phyloP scores from a whole-genome alignment of 2,113 vertebrate genomes.

The Dissostichus mawsoni region DNA sequence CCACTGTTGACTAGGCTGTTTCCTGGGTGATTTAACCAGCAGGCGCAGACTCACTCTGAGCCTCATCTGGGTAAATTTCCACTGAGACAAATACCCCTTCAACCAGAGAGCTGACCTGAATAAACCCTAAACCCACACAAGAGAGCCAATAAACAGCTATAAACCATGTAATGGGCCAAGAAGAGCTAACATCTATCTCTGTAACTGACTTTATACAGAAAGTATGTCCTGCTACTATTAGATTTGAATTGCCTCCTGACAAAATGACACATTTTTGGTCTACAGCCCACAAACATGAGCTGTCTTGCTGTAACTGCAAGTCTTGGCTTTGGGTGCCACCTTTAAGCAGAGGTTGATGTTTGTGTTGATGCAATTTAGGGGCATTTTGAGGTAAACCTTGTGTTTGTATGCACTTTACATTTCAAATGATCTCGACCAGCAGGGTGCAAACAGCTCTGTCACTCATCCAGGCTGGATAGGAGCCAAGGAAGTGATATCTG shows the following conservation, averaged over 20 bases:
- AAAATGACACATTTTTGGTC: background rate
- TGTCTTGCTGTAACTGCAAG: background rate
- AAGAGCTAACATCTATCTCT: background rate
- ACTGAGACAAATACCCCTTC: slow-evolving; percentile 39
- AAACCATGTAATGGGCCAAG: slow-evolving; percentile 4
- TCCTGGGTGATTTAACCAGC: slow-evolving; percentile 50
- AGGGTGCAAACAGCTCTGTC: background rate
- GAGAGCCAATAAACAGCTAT: slow-evolving; percentile 18
- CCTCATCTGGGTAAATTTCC: slow-evolving; percentile 65
- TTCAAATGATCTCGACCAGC: background rate
- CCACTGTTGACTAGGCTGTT: slow-evolving; percentile 41
- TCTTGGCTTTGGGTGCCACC: background rate
- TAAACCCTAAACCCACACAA: slow-evolving; percentile 11
- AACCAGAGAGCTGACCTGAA: slow-evolving; percentile 2
- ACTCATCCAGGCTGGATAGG: background rate
- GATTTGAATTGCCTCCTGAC: background rate
- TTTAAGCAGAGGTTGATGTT: background rate
- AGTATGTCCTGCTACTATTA: background rate
- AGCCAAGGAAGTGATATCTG: background rate
- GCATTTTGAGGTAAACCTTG: background rate
- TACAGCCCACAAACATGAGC: background rate
- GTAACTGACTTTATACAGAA: background rate
- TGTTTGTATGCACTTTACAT: background rate
- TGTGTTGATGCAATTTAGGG: background rate
- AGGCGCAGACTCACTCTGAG: slow-evolving; percentile 35